Conservation (phyloP, 1,140 invertebrate species). For the Drosophila murphyi region DNA sequence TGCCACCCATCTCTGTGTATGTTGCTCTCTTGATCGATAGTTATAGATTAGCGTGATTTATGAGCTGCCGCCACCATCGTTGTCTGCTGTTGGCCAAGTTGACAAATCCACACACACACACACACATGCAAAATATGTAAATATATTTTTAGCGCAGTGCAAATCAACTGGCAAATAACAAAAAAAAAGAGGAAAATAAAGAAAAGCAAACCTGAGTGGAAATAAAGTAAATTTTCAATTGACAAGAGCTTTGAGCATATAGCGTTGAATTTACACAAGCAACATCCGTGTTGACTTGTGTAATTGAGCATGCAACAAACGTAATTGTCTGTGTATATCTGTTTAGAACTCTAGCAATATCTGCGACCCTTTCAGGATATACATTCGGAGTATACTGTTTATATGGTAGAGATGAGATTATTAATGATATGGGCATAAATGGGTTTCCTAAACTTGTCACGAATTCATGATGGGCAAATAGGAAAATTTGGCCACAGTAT, state of each 20-base stretch:
- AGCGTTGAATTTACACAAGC: constrained; percentile 33
- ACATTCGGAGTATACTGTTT: too few species aligned
- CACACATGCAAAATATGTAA: constrained; percentile 43
- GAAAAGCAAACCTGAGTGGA: constrained; percentile 8
- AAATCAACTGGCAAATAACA: constrained; percentile 61
- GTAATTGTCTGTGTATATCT: constrained; percentile 10
- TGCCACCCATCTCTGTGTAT: constrained; percentile 17
- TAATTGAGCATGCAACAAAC: constrained; percentile 48
- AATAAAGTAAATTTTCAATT: constrained; percentile 35
- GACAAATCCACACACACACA: constrained; percentile 38
- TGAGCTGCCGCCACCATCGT: constrained; percentile 34
- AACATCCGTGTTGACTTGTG: constrained; percentile 56
- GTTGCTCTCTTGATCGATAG: constrained; percentile 67
- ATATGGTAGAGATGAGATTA: too few species aligned
- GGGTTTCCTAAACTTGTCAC: too few species aligned
- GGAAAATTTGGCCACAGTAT: too few species aligned
- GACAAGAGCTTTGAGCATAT: constrained; percentile 26
- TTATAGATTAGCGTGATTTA: constrained; percentile 78
- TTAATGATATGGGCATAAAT: too few species aligned
- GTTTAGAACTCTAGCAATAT: too few species aligned
- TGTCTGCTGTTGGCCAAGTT: constrained; percentile 18
- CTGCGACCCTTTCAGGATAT: too few species aligned
- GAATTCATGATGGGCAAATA: too few species aligned
- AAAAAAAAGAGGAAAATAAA: not conserved
- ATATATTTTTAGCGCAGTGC: constrained; percentile 65